These are phyloP conservation scores for Chloroceryle amazona DNA, from an alignment of 2,797 vertebrate genomes.

Conservation along the genomic window DNA sequence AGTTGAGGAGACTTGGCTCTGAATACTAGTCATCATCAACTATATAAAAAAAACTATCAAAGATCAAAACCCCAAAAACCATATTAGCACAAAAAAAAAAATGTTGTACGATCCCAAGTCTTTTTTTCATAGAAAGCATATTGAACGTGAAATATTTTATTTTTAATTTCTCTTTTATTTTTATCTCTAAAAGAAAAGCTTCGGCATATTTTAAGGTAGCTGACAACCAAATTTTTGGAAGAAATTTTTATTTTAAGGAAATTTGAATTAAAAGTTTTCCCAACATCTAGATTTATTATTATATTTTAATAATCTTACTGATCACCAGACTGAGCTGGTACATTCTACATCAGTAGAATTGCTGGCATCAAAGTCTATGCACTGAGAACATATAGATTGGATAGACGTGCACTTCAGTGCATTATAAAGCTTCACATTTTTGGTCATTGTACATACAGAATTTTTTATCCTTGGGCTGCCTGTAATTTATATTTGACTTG, in stretches of 20 bases:
- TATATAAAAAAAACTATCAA: neutral
- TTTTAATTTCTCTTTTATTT: neutral
- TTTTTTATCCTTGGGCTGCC: conserved; percentile 3
- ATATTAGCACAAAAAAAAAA: neutral
- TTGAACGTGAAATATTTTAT: neutral
- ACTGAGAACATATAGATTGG: neutral
- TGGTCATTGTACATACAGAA: neutral
- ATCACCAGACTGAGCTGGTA: neutral
- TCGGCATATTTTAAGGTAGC: neutral
- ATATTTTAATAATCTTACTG: neutral
- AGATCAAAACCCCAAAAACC: neutral
- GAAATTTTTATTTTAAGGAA: neutral
- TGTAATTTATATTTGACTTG: neutral
- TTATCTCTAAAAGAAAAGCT: neutral
- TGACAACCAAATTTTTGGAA: neutral
- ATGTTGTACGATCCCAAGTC: neutral
- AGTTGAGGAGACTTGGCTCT: neutral
- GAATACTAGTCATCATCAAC: neutral
- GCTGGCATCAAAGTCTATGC: neutral
- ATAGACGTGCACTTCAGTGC: neutral
- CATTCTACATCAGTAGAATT: neutral
- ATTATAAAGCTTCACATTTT: neutral
- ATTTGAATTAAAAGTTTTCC: neutral
- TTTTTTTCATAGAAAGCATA: neutral
- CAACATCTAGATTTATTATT: neutral